Evolutionary conservation across 1,140 invertebrate genomes (phyloP).

Genomic region (Diorhabda carinulata): DNA sequence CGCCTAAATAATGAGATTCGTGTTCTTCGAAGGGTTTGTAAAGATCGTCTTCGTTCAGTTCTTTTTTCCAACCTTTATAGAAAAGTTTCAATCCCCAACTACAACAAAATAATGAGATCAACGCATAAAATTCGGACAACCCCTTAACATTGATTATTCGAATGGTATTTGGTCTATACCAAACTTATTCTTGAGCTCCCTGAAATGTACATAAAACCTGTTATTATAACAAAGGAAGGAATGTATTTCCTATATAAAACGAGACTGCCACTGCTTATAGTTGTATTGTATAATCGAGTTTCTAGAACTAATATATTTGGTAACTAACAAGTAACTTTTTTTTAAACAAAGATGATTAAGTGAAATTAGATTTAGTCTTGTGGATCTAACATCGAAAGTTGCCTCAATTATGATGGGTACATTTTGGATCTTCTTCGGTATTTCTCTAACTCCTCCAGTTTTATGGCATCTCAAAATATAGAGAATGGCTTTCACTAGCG

Average conservation of each 20-base stretch:
- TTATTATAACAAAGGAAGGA: not conserved
- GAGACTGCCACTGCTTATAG: too few relatives aligned
- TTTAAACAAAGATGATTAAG: too few relatives aligned
- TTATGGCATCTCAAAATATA: too few relatives aligned
- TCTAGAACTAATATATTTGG: too few relatives aligned
- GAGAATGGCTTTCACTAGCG: too few relatives aligned
- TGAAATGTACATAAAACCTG: not conserved
- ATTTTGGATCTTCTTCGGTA: too few relatives aligned
- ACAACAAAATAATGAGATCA: constrained; percentile 12
- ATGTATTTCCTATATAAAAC: not conserved
- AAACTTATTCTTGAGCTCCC: not conserved
- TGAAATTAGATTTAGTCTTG: too few relatives aligned
- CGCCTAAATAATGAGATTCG: constrained; percentile 49
- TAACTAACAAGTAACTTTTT: too few relatives aligned
- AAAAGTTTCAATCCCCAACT: constrained; percentile 48
- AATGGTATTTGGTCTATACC: not conserved
- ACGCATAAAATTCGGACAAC: not conserved
- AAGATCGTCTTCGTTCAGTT: constrained; percentile 39
- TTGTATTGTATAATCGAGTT: not conserved
- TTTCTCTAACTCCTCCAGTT: too few relatives aligned
- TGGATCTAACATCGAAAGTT: too few relatives aligned
- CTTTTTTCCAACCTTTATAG: constrained; percentile 37
- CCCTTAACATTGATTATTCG: not conserved
- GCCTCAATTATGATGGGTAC: too few relatives aligned
- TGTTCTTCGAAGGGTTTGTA: constrained; percentile 32